These are phyloP conservation scores for Smittia aterrima DNA, from an alignment of 2,888 invertebrate genomes.

Conservation along the genomic window DNA sequence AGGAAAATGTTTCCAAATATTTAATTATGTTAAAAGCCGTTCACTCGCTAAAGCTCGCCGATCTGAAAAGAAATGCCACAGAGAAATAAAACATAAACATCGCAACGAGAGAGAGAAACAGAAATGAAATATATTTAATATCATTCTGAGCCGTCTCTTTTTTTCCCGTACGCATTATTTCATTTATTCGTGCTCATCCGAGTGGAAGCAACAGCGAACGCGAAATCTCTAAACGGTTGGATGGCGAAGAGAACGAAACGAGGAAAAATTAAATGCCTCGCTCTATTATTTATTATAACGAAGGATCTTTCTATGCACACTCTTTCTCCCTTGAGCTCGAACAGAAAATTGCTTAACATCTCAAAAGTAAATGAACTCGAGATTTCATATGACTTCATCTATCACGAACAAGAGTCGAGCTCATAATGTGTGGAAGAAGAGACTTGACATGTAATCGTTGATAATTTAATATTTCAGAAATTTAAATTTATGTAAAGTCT, in stretches of 20 bases:
- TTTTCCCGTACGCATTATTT: slow-evolving; percentile 35
- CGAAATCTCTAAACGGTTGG: slow-evolving; percentile 33
- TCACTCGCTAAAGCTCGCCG: not conserved
- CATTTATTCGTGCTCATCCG: slow-evolving; percentile 34
- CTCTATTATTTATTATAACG: slow-evolving; percentile 26
- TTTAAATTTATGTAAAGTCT: too few species aligned
- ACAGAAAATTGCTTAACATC: too few species aligned
- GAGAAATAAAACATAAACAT: slow-evolving; percentile 26
- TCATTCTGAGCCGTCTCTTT: slow-evolving; percentile 18
- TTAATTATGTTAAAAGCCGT: slow-evolving; percentile 22
- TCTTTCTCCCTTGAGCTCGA: too few species aligned
- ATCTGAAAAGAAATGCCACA: slow-evolving; percentile 22
- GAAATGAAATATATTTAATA: slow-evolving; percentile 35
- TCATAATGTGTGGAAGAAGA: too few species aligned
- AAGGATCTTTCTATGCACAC: not conserved
- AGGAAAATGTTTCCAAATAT: not conserved
- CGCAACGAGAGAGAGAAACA: not conserved
- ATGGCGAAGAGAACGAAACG: slow-evolving; percentile 22
- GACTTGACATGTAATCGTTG: too few species aligned
- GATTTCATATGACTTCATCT: too few species aligned
- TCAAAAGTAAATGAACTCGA: too few species aligned
- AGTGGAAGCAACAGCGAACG: slow-evolving; percentile 37
- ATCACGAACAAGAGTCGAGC: too few species aligned
- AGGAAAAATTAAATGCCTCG: slow-evolving; percentile 22
- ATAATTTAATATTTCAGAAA: too few species aligned